phyloP scores from a whole-genome alignment of 2,797 vertebrate species.

The Borostomias antarcticus region DNA sequence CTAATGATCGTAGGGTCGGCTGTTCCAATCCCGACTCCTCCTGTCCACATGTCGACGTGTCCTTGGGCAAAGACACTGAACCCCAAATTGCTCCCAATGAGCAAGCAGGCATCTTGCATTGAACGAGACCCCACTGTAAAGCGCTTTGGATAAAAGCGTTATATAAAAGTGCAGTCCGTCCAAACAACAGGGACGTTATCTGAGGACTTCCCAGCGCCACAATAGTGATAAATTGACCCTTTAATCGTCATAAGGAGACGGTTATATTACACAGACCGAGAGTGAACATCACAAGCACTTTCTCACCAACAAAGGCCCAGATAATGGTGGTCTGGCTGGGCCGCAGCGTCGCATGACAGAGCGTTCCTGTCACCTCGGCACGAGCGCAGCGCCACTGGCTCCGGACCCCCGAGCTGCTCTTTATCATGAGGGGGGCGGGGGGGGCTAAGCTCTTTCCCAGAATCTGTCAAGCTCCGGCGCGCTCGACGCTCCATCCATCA shows the following conservation, averaged over 20 bases:
- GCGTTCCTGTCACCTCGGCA: constrained; percentile 54
- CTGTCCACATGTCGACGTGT: too few species aligned
- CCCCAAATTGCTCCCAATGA: too few species aligned
- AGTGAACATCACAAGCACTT: constrained; percentile 22
- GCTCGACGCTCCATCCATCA: constrained; percentile 77
- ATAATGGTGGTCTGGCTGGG: constrained; percentile 46
- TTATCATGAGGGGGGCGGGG: constrained; percentile 70
- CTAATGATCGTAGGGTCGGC: too few species aligned
- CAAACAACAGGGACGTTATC: too few species aligned
- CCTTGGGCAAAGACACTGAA: too few species aligned
- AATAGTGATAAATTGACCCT: too few species aligned
- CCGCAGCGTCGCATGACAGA: constrained; percentile 42
- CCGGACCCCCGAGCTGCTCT: constrained; percentile 52
- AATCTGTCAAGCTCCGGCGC: constrained; percentile 69
- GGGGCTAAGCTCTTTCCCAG: constrained; percentile 67
- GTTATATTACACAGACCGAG: background rate
- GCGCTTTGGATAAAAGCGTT: too few species aligned
- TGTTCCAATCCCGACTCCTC: too few species aligned
- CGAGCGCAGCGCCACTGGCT: constrained; percentile 45
- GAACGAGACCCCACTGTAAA: too few species aligned
- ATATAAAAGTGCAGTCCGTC: too few species aligned
- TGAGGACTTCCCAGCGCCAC: too few species aligned
- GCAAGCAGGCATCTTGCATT: too few species aligned
- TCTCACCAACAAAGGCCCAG: constrained; percentile 37
- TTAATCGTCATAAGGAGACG: constrained; percentile 10